Percentiles rank a stretch among this genome's conserved stretches.
Conservation (phyloP, 2,888 invertebrate genomes). For the Hemithea aestivaria region DNA sequence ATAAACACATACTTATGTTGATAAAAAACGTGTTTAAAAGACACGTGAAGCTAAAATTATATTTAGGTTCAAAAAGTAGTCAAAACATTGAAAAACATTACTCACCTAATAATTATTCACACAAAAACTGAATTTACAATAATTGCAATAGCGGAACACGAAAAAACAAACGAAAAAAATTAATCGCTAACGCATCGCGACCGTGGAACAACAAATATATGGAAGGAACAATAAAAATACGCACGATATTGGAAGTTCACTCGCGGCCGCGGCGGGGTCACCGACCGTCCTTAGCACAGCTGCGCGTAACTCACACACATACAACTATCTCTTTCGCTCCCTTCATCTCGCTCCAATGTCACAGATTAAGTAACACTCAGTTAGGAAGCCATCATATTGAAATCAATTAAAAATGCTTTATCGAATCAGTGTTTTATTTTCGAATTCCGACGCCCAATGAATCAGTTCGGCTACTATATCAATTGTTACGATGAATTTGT, state of each 20-base stretch:
- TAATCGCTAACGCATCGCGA: conserved; percentile 32
- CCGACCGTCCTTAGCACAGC: conserved; percentile 78
- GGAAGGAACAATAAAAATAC: conserved; percentile 47
- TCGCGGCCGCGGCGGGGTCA: conserved; percentile 71
- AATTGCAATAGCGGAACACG: conserved; percentile 1
- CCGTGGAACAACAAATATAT: conserved; percentile 32
- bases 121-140: conserved; percentile 5
- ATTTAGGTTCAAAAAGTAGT: conserved; percentile 1
- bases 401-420: conserved; percentile 6
- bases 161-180: conserved; percentile 19
- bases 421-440: conserved; percentile 9
- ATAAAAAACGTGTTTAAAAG: too few relatives aligned
- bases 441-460: background rate
- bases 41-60: too few relatives aligned
- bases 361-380: conserved; percentile 14
- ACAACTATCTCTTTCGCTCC: conserved; percentile 52
- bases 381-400: conserved; percentile 27
- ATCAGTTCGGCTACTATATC: background rate
- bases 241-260: conserved; percentile 76
- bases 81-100: conserved; percentile 1
- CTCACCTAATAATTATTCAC: conserved; percentile 3
- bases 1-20: too few relatives aligned
- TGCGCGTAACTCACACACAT: conserved; percentile 57
- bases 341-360: conserved; percentile 44
- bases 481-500: too few relatives aligned